Conservation (phyloP, 2,113 vertebrate species). For the Mirza zaza region DNA sequence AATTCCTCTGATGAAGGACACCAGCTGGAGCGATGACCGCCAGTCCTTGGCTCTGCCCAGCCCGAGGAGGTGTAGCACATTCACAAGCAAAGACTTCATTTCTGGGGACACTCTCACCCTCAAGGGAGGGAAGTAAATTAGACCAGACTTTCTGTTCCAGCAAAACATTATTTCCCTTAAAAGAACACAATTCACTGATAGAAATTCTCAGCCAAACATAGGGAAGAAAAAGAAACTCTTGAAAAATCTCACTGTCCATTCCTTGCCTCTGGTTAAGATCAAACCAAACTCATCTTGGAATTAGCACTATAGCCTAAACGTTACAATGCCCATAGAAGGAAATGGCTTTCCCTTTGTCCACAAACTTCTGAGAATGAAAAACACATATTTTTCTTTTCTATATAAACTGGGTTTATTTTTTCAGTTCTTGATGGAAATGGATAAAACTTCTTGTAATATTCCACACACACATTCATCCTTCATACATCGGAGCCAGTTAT, state of each 20-base stretch:
- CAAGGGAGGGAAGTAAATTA: neutral
- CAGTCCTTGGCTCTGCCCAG: neutral
- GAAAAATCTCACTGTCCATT: neutral
- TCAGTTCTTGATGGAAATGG: neutral
- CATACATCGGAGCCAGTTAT: neutral
- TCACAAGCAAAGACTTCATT: neutral
- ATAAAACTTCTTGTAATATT: neutral
- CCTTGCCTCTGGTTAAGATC: neutral
- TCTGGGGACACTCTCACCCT: neutral
- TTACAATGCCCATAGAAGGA: neutral
- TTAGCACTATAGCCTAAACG: neutral
- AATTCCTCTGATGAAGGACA: neutral
- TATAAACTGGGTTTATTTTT: neutral
- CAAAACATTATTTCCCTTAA: neutral
- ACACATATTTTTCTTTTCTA: neutral
- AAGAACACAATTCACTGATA: neutral
- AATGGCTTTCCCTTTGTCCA: neutral
- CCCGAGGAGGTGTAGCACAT: neutral
- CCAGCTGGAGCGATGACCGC: neutral
- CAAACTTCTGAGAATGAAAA: neutral
- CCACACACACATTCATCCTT: neutral
- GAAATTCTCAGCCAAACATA: neutral
- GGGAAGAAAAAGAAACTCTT: neutral
- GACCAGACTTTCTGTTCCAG: neutral
- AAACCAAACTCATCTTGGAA: neutral